Evolutionary conservation across 2,888 invertebrate genomes (phyloP).

Genomic region (Neoascia interrupta): DNA sequence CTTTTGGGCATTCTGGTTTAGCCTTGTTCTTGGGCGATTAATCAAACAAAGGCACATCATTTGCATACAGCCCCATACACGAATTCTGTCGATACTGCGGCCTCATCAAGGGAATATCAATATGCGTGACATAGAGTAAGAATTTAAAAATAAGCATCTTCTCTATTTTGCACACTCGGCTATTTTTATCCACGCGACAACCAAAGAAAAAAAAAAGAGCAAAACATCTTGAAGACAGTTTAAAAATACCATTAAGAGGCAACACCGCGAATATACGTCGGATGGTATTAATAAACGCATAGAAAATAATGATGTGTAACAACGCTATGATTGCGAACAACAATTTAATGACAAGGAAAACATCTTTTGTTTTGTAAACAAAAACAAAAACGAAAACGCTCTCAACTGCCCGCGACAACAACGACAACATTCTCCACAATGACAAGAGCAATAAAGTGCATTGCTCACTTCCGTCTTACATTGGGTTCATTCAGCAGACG

Average conservation of each 20-base stretch:
- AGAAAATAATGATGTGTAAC: neutral
- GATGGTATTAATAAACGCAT: too few species aligned
- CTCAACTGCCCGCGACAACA: slow-evolving; percentile 9
- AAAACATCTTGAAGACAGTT: neutral
- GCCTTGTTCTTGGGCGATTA: too few species aligned
- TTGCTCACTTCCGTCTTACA: slow-evolving; percentile 44
- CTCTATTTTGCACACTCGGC: slow-evolving; percentile 22
- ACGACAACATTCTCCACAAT: slow-evolving; percentile 27
- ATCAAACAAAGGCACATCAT: too few species aligned
- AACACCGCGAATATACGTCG: neutral
- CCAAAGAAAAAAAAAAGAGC: slow-evolving; percentile 27
- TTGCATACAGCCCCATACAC: too few species aligned
- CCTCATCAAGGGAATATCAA: slow-evolving; percentile 28
- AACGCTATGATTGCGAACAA: neutral
- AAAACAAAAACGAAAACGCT: slow-evolving; percentile 4
- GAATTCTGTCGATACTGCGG: too few species aligned
- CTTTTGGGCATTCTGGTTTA: too few species aligned
- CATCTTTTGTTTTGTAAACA: slow-evolving; percentile 53
- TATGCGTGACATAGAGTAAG: slow-evolving; percentile 14
- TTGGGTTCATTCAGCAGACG: slow-evolving; percentile 42
- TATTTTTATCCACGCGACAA: slow-evolving; percentile 45
- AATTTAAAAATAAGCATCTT: slow-evolving; percentile 39
- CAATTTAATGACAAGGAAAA: slow-evolving; percentile 35
- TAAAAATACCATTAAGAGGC: slow-evolving; percentile 3
- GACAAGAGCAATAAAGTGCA: slow-evolving; percentile 23